These are phyloP conservation scores for Trichopria drosophilae DNA, from an alignment of 2,888 invertebrate species.

Conservation along the genomic window DNA sequence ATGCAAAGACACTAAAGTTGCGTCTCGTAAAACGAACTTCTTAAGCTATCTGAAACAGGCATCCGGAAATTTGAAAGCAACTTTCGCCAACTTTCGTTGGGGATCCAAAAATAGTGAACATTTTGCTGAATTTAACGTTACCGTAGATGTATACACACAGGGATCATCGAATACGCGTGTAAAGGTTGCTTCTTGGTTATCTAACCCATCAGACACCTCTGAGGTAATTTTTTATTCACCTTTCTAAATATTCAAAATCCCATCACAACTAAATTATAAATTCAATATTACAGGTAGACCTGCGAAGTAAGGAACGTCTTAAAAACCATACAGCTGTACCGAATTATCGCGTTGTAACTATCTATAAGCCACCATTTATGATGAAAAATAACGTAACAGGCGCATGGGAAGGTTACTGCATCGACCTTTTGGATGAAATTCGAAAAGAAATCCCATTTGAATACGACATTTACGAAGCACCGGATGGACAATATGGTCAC, in stretches of 20 bases:
- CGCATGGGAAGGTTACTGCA: conserved; percentile 79
- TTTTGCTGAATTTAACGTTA: too few species aligned
- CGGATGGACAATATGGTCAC: conserved; percentile 83
- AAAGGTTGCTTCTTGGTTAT: too few species aligned
- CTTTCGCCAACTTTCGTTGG: conserved; percentile 47
- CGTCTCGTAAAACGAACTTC: conserved; percentile 73
- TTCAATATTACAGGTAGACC: too few species aligned
- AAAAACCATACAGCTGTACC: conserved; percentile 77
- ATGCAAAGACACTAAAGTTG: conserved; percentile 78
- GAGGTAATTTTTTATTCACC: too few species aligned
- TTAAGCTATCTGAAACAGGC: conserved; percentile 35
- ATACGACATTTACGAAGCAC: conserved; percentile 81
- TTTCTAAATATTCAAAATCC: too few species aligned
- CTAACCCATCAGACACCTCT: too few species aligned
- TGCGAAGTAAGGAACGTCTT: conserved; percentile 56
- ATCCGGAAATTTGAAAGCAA: conserved; percentile 38
- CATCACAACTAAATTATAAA: too few species aligned
- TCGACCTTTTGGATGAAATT: conserved; percentile 89
- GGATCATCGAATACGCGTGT: too few species aligned
- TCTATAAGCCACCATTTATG: conserved; percentile 84
- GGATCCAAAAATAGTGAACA: conserved; percentile 48
- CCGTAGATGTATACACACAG: too few species aligned
- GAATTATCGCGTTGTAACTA: conserved; percentile 84
- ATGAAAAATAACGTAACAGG: conserved; percentile 66
- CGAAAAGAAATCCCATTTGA: conserved; percentile 83